phyloP scores from a whole-genome alignment of 2,797 vertebrate species.

The Smutsia temminckii region DNA sequence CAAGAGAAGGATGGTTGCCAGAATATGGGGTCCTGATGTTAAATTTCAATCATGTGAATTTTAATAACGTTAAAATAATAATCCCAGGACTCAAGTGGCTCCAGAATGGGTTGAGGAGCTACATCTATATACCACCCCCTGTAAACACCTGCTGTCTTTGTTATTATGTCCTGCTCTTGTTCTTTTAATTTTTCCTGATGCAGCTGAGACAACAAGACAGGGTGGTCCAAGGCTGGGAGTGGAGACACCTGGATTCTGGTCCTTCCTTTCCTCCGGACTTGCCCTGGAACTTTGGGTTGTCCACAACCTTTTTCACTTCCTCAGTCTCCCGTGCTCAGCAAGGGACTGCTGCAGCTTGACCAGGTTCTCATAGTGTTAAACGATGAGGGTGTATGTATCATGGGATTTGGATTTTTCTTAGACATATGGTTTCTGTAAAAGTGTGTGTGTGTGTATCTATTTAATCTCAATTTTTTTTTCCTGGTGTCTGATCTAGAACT shows the following conservation, averaged over 20 bases:
- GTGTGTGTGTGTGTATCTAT: not conserved
- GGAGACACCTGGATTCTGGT: conserved; percentile 67
- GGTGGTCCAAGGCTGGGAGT: conserved; percentile 72
- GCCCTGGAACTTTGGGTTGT: not conserved
- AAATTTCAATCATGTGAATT: conserved; percentile 14
- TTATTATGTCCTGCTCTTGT: conserved; percentile 66
- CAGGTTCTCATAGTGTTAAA: not conserved
- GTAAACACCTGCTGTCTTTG: conserved; percentile 71
- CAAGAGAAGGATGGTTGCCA: not conserved
- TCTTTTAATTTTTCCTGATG: conserved; percentile 49
- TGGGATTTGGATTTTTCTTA: conserved; percentile 4
- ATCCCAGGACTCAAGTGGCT: not conserved
- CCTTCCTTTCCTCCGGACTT: conserved; percentile 31
- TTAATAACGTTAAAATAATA: conserved; percentile 47
- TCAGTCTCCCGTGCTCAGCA: conserved; percentile 18
- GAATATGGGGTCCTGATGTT: not conserved
- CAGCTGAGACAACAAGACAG: conserved; percentile 82
- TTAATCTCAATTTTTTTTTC: not conserved
- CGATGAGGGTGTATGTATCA: not conserved
- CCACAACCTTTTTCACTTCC: conserved; percentile 14
- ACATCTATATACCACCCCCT: conserved; percentile 15
- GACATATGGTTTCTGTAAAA: conserved; percentile 15
- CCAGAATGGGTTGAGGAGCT: not conserved
- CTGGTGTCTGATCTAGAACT: not conserved
- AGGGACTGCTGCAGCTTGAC: not conserved